These are phyloP conservation scores for Sarcophaga caerulescens DNA, from an alignment of 2,888 invertebrate genomes.

Conservation along the genomic window DNA sequence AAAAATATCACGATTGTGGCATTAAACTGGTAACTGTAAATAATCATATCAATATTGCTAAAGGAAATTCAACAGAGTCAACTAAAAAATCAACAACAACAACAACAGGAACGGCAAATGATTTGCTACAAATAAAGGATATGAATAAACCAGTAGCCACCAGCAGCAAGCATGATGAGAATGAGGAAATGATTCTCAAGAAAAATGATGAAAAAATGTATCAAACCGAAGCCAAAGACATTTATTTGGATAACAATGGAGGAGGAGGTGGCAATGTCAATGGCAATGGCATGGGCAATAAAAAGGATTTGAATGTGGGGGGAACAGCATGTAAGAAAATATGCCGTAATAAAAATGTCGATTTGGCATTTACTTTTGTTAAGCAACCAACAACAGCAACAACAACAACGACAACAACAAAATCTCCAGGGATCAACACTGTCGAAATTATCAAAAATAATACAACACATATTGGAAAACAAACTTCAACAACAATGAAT, in stretches of 20 bases:
- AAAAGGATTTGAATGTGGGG: slow-evolving; percentile 20
- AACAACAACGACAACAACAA: slow-evolving; percentile 52
- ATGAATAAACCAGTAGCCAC: not conserved
- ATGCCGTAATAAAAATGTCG: slow-evolving; percentile 81
- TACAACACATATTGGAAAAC: slow-evolving; percentile 39
- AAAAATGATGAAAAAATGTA: slow-evolving; percentile 69
- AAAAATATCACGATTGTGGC: slow-evolving; percentile 37
- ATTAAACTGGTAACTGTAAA: slow-evolving; percentile 79
- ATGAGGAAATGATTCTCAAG: not conserved
- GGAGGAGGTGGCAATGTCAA: slow-evolving; percentile 22
- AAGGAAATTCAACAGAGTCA: slow-evolving; percentile 43
- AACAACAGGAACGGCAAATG: slow-evolving; percentile 13
- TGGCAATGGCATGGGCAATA: slow-evolving; percentile 15
- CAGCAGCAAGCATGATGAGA: not conserved
- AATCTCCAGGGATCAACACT: slow-evolving; percentile 60
- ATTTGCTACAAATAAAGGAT: slow-evolving; percentile 1
- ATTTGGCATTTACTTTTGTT: slow-evolving; percentile 79
- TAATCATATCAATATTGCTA: slow-evolving; percentile 80
- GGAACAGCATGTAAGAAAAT: slow-evolving; percentile 72
- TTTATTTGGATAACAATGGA: slow-evolving; percentile 72
- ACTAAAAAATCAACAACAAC: not conserved
- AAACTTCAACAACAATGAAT: not conserved
- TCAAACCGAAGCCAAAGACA: slow-evolving; percentile 77
- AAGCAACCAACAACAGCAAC: slow-evolving; percentile 68
- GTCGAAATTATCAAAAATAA: slow-evolving; percentile 54